These are phyloP conservation scores for Drosophila melanogaster DNA, from an alignment of 1,140 invertebrate species.

Conservation along the genomic window DNA sequence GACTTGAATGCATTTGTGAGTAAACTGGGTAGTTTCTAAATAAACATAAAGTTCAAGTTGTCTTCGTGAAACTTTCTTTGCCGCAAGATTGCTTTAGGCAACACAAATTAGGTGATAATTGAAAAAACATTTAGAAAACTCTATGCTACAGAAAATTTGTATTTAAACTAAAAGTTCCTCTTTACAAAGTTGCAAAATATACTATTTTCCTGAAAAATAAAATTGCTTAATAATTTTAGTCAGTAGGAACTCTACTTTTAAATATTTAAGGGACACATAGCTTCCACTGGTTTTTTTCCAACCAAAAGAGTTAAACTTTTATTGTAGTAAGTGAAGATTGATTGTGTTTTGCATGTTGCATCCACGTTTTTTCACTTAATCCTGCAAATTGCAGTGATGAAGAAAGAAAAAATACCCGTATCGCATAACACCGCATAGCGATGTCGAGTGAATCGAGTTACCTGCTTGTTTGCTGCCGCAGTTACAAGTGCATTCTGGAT, in stretches of 20 bases:
- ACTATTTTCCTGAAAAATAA: too few species aligned
- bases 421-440: conserved; percentile 20
- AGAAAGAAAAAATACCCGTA: background rate
- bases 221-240: too few species aligned
- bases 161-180: too few species aligned
- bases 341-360: background rate
- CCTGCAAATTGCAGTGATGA: background rate
- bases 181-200: too few species aligned
- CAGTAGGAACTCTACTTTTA: too few species aligned
- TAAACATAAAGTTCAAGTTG: background rate
- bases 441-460: conserved; percentile 30
- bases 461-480: conserved; percentile 11
- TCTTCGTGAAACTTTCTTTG: background rate
- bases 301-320: background rate
- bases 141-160: background rate
- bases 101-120: background rate
- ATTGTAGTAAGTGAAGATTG: background rate
- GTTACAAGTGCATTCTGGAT: conserved; percentile 47
- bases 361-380: background rate
- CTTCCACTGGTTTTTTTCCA: background rate
- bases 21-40: background rate
- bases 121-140: background rate
- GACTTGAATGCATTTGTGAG: conserved; percentile 4
- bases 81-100: background rate
- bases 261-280: too few species aligned